These are phyloP conservation scores for Timema cristinae DNA, from an alignment of 2,888 invertebrate genomes.

Conservation along the genomic window DNA sequence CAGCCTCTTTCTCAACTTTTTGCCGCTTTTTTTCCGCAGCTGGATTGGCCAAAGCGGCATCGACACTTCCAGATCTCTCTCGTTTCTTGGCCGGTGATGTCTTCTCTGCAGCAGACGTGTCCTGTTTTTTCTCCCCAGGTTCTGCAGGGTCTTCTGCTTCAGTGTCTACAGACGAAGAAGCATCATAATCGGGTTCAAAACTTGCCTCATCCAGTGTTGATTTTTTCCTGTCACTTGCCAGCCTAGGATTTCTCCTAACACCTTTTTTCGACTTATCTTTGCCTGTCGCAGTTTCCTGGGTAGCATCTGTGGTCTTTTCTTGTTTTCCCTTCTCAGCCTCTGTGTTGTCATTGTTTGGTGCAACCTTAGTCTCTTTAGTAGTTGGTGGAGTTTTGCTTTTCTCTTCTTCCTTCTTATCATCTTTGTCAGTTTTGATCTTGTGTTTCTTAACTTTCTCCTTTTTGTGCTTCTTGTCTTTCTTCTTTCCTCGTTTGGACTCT, in stretches of 20 bases:
- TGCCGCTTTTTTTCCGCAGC: constrained; percentile 35
- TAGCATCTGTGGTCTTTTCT: constrained; percentile 40
- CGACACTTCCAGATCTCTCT: constrained; percentile 20
- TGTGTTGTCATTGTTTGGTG: constrained; percentile 23
- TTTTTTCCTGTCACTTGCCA: constrained; percentile 55
- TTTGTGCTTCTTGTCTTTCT: constrained; percentile 29
- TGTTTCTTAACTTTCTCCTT: constrained; percentile 28
- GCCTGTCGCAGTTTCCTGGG: constrained; percentile 20
- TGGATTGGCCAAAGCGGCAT: constrained; percentile 35
- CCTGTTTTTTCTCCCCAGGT: constrained; percentile 20
- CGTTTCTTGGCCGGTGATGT: constrained; percentile 36
- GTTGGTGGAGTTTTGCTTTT: constrained; percentile 26
- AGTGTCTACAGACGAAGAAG: constrained; percentile 56
- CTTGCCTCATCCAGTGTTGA: constrained; percentile 66
- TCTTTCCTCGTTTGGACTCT: constrained; percentile 27
- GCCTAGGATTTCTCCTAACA: constrained; percentile 30
- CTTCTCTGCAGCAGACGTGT: constrained; percentile 38
- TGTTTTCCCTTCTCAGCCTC: constrained; percentile 28
- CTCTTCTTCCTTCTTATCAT: constrained; percentile 43
- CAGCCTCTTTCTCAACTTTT: constrained; percentile 28
- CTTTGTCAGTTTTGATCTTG: constrained; percentile 36
- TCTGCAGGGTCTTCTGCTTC: constrained; percentile 48
- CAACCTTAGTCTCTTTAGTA: constrained; percentile 29
- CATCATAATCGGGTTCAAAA: constrained; percentile 73
- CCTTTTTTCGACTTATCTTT: constrained; percentile 33